Evolutionary conservation across 2,113 vertebrate species (phyloP), one percentile per base, ranked within the genome.

Genomic region (Sakesphorus luctuosus): DNA sequence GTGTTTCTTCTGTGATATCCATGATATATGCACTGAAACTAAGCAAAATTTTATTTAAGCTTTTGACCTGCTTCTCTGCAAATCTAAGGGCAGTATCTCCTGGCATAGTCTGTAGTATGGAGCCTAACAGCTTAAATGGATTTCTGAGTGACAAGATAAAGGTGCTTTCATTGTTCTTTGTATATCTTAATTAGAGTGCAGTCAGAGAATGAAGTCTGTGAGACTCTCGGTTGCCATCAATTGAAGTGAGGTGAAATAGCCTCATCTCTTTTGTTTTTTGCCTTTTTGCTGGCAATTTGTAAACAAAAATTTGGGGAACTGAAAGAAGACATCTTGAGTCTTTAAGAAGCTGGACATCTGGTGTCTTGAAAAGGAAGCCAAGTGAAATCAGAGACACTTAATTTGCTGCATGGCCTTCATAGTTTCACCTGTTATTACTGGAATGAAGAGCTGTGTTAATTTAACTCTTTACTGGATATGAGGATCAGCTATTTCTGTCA

Each of bases 101-200:
- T 93, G 62, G 35, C 44, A 26, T 38, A 76, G 43, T 78, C 84
- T 93, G 62, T 33, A 52, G 9, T 44, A 61, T 46, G 78, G 9
- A 95, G 68, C 1, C 2, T 47, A 94, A 81, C 21, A 58, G 7
- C 91, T 95, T 94, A 94, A 89, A 84, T 92, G 56, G 43, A 56
- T 95, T 97, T 95, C 87, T 61, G 91, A 97, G 65, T 14, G 25
- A 73, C 72, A 91, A 46, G 31, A 46, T 95, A 38, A 93, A 84
- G 87, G 43, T 89, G 24, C 38, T 86, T 86, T 67, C 38, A 56
- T 93, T 96, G 92, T 90, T 89, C 84, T 83, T 82, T 87, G 50
- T 55, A 2, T 66, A 40, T 92, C 69, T 92, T 91, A 84, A 90
- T 93, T 73, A 63, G 38, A 83, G 24, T 87, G 72, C 55, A 50